These are phyloP conservation scores for Coryphaenoides rupestris DNA, from an alignment of 2,113 vertebrate species.

Conservation along the genomic window DNA sequence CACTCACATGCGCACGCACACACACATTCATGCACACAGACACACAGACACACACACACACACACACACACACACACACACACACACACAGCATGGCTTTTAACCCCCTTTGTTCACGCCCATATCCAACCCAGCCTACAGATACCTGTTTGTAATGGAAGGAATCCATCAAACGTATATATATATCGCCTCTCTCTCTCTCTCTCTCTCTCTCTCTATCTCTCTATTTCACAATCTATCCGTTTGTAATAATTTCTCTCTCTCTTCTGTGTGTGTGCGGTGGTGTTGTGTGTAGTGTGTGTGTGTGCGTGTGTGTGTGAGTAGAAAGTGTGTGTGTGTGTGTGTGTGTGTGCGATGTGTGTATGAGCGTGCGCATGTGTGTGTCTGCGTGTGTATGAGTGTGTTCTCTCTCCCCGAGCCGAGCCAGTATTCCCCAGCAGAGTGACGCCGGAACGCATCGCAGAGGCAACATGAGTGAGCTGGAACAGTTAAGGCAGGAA, in stretches of 20 bases:
- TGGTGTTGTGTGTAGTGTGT: too few relatives aligned
- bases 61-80: too few relatives aligned
- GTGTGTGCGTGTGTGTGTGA: conserved; percentile 10
- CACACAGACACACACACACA: too few relatives aligned
- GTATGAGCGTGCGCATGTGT: too few relatives aligned
- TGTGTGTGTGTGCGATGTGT: conserved; percentile 4
- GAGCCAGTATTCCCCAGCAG: conserved; percentile 42
- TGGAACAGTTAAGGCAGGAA: conserved; percentile 97
- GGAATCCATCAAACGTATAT: conserved; percentile 22
- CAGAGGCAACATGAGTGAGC: conserved; percentile 87
- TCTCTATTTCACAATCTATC: conserved; percentile 1
- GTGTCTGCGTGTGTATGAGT: conserved; percentile 34
- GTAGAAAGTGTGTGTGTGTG: conserved; percentile 15
- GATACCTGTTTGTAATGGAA: conserved; percentile 49
- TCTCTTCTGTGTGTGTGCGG: too few relatives aligned
- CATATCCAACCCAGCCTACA: conserved; percentile 32
- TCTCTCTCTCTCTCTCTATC: too few relatives aligned
- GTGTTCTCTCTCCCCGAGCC: conserved; percentile 19
- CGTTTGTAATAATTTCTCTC: neutral
- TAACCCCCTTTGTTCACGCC: conserved; percentile 17
- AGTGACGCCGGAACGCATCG: conserved; percentile 55
- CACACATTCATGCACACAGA: too few relatives aligned
- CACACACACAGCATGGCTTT: too few relatives aligned
- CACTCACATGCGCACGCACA: too few relatives aligned
- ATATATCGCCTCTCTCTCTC: conserved; percentile 7